These are phyloP conservation scores for Troglohyphantes excavatus DNA, from an alignment of 2,888 invertebrate genomes.

Conservation along the genomic window DNA sequence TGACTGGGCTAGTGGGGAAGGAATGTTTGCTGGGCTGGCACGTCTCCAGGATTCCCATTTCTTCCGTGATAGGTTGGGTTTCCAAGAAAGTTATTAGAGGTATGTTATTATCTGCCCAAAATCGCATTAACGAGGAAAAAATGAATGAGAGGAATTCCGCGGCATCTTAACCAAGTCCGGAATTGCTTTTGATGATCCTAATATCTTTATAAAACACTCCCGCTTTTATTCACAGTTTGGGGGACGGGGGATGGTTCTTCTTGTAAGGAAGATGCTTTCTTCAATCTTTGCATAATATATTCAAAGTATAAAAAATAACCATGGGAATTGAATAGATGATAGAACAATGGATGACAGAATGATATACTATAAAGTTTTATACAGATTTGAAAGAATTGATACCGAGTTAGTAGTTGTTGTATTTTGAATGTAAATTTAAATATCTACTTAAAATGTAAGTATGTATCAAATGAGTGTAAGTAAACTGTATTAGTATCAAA, in stretches of 20 bases:
- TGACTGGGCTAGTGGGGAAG: conserved; percentile 39
- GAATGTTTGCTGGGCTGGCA: conserved; percentile 40
- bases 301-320: neutral
- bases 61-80: conserved; percentile 57
- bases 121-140: conserved; percentile 67
- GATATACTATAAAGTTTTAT: too few relatives aligned
- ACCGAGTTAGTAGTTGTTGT: too few relatives aligned
- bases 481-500: too few relatives aligned
- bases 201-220: conserved; percentile 21
- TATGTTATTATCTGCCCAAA: conserved; percentile 54
- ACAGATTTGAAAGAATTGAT: too few relatives aligned
- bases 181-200: conserved; percentile 36
- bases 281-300: neutral
- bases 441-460: too few relatives aligned
- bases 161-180: conserved; percentile 28
- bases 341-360: too few relatives aligned
- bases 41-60: conserved; percentile 16
- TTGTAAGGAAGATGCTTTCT: too few relatives aligned
- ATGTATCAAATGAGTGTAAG: too few relatives aligned
- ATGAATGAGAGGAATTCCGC: conserved; percentile 50
- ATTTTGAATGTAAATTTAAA: too few relatives aligned
- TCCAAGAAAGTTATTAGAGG: conserved; percentile 52
- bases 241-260: too few relatives aligned
- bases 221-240: neutral
- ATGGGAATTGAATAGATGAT: too few relatives aligned